Evolutionary conservation across 1,140 invertebrate species (phyloP), one percentile per base, ranked within the genome.

Genomic region (Pentalonia nigronervosa): DNA sequence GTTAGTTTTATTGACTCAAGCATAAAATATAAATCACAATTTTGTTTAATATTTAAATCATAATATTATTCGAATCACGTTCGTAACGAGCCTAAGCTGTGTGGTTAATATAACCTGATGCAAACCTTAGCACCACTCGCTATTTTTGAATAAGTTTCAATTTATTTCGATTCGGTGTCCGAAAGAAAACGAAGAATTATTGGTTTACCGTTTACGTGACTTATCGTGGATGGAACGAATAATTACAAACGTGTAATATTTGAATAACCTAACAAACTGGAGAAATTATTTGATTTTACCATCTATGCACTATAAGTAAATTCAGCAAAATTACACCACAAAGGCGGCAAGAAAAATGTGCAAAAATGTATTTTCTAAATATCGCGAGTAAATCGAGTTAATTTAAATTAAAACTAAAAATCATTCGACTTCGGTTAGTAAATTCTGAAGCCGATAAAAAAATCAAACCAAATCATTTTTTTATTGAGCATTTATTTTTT

Each of bases 91-190:
- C 53, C 34, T 14, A 23, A 23, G 41, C 53, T 21, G 21, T 25
- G n/a, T 3, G 9, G 34, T 3, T 30, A 25, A 20, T 36, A 50
- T 21, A n/a, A 88, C 20, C 23, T 20, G 47, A 36, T 34, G n/a
- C 17, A 53, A 34, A 88, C 50, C 17, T 88, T 23, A 53, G 20
- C 30, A 7, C 48, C 17, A 34, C 48, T 88, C 47, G 48, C 47
- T 34, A 1, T 88, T 50, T 41, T 88, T 83, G 67, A 92, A 92
- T 92, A 92, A 92, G n/a, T 92, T 92, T 50, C 90, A 83, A 92
- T 92, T 92, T 92, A 83, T 81, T 48, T 83, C 67, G 34, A 48
- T 48, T 48, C 47, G 67, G 11, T 20, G 47, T 81, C 67, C 90
- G 23, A 34, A 81, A n/a, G 45, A 50, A 83, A 50, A 92, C 56